Base-by-base conservation (phyloP, 2,113 vertebrate species). In the Phyllostomus discolor region DNA sequence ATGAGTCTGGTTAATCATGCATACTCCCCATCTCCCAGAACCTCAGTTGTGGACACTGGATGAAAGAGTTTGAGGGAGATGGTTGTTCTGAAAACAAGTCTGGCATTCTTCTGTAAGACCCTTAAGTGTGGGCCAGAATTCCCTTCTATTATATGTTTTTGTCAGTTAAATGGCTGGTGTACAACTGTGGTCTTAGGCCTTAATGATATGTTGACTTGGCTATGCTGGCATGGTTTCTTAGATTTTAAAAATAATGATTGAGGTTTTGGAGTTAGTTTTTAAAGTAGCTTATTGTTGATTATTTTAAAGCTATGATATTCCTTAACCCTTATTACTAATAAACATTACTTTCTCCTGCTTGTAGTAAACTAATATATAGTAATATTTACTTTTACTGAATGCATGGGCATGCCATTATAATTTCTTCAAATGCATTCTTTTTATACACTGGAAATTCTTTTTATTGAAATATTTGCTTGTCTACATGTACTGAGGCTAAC, bases 401-500 rank as follows among this genome's bases (percentile, higher is more conserved):
- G 6, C 20, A 73, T 10, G 0, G 26, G 6, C 19, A 33, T 64
- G 38, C 0, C 35, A 75, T 91, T 96, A 94, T 8, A 88, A 84
- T 90, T 84, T 3, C 35, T 85, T 92, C n/a, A 92, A 97, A 70
- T 85, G 69, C 22, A 66, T 86, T 84, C 90, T 91, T 66, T n/a
- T 88, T 81, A 86, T 95, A 16, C 12, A 75, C 79, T 91, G 7
- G 7, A 82, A 94, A 75, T 33, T 64, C 22, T 76, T 96, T 94
- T 67, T 75, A 82, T n/a, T 95, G 86, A 96, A 97, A 96, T 97
- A 93, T 96, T 90, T 95, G 46, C 67, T 91, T 97, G 48, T 94
- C 59, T 92, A 54, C 59, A 80, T 94, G 62, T 52, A 54, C 78
- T 78, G 22, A 95, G 4, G 26, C 7, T 86, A 94, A 88, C 52